Evolutionary conservation across 2,888 invertebrate genomes (phyloP), one percentile per base, ranked within the genome.

Genomic region (Drosophila meridiana): DNA sequence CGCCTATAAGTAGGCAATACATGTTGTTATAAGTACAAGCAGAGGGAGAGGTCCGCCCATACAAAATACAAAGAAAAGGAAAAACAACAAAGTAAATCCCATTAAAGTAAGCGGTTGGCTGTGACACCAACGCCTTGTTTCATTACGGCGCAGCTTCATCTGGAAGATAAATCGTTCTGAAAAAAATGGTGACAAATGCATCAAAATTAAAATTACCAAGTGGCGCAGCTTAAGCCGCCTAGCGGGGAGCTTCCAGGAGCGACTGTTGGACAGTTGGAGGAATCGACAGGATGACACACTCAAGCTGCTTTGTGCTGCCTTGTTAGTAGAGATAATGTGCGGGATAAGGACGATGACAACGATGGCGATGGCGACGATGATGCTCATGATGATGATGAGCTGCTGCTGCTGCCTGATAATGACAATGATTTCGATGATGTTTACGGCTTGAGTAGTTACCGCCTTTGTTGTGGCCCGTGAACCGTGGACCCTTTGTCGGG

Each of bases 141-240:
- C 76, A 78, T 82, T 81, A 81, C 79, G 77, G 56, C 66, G 13
- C 32, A 45, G 75, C 69, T 61, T 62, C 71, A 38, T 62, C 69
- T 58, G 47, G 61, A 80, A 80, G 80, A 87, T 78, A 89, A 87
- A 87, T 82, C 64, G 79, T 71, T 76, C 34, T 42, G 63, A 45
- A 80, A 80, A 80, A 83, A 81, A 78, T 82, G 73, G 83, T 83
- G 87, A 89, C 89, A 87, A 87, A 89, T 84, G 89, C 87, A 87
- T 85, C 80, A 87, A 85, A 87, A 85, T 87, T 79, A 83, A 89
- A 87, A 89, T 85, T 83, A 73, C 83, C 75, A 76, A 78, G 80
- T 76, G 82, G 59, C 79, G 66, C 74, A 73, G 63, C 14, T 11
- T 14, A n/a, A n/a, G n/a, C 34, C n/a, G 43, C 13, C 26, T 4